Percentiles rank a stretch among this genome's conserved stretches.
These are phyloP conservation scores for Periophthalmus modestus DNA, from an alignment of 2,113 vertebrate genomes.

Conservation along the genomic window DNA sequence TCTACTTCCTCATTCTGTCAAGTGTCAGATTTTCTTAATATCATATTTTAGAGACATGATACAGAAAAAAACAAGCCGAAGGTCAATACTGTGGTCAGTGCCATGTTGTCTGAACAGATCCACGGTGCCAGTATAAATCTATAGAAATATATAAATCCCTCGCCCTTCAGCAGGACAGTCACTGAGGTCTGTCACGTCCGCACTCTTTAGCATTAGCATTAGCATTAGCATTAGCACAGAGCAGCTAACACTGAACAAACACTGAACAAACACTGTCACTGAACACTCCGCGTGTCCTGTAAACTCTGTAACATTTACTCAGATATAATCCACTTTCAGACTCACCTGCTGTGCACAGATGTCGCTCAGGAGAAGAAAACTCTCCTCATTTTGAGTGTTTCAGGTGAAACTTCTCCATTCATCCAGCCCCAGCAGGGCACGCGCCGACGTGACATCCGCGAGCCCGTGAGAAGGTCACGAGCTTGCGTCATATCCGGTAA, in stretches of 20 bases:
- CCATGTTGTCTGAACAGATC: too few species aligned
- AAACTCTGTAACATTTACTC: not conserved
- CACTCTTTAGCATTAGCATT: constrained; percentile 30
- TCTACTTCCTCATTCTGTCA: not conserved
- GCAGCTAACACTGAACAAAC: too few species aligned
- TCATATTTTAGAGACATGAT: not conserved
- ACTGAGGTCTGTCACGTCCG: constrained; percentile 50
- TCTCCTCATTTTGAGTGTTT: constrained; percentile 22
- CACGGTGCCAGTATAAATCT: too few species aligned
- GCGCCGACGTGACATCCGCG: constrained; percentile 32
- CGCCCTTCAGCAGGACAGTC: not conserved
- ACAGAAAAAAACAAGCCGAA: not conserved
- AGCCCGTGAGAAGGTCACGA: constrained; percentile 50
- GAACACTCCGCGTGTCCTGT: not conserved
- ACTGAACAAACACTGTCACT: not conserved
- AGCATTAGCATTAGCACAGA: too few species aligned
- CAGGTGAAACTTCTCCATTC: not conserved
- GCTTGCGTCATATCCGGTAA: constrained; percentile 59
- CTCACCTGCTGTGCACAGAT: constrained; percentile 37
- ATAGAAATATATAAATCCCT: too few species aligned
- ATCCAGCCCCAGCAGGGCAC: not conserved
- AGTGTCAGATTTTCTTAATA: not conserved
- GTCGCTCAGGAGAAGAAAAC: constrained; percentile 15
- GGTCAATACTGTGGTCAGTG: not conserved
- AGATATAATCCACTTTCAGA: not conserved